A percentile compares a stretch with the other conserved stretches of the same genome.
These are phyloP conservation scores for Zoroaster sp. DNA, from an alignment of 53 echinoderm and acorn worm genomes.

Conservation along the genomic window DNA sequence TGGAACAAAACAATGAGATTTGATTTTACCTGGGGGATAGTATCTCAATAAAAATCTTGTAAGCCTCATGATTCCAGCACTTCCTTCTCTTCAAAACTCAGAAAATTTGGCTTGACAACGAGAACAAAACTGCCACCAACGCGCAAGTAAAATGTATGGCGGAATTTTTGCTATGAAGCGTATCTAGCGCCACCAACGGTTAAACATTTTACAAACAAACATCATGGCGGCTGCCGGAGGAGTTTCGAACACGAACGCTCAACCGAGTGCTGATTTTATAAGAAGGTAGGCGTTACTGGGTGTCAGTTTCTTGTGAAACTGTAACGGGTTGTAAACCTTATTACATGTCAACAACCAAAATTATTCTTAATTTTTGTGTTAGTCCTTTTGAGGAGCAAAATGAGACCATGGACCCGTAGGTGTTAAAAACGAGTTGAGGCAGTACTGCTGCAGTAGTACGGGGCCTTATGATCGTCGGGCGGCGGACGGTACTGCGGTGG, in stretches of 20 bases:
- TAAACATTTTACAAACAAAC: neutral
- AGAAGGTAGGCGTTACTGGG: constrained; percentile 47
- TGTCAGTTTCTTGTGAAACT: no score
- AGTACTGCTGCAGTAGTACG: no score
- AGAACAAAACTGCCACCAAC: neutral
- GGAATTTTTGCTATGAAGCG: neutral
- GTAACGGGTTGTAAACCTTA: no score
- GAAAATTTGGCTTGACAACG: constrained; percentile 20
- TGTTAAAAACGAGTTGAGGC: no score
- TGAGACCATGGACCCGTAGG: no score
- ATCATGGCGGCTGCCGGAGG: constrained; percentile 29
- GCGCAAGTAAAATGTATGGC: neutral
- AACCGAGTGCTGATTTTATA: neutral
- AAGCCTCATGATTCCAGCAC: constrained; percentile 64
- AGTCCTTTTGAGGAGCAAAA: no score
- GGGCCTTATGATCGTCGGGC: no score
- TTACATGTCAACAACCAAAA: no score
- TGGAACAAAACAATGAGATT: no score
- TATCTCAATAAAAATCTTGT: constrained; percentile 89
- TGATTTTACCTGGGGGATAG: constrained; percentile 88
- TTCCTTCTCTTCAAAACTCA: neutral
- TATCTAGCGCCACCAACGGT: constrained; percentile 5
- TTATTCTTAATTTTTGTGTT: no score
- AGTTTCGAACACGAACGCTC: neutral
- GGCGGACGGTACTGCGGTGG: no score